Evolutionary conservation across 2,113 vertebrate species (phyloP), one percentile per base, ranked within the genome.

Genomic region (Lophotis ruficrista): DNA sequence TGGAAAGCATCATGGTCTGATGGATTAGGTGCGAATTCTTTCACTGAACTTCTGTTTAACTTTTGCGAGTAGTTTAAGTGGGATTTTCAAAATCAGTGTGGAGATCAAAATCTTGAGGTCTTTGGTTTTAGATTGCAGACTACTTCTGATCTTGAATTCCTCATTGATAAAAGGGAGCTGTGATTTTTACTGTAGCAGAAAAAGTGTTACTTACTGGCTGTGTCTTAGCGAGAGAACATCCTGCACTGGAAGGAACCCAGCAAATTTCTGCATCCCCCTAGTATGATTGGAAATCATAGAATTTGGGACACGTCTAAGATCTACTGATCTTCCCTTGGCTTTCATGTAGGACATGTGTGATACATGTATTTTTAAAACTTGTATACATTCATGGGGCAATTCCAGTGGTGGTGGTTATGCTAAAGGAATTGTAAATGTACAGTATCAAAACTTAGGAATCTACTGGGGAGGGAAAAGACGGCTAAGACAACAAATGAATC

Each of bases 1-100:
- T 79, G 65, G 38, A 78, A 84, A 79, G 25, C 48, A 19, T 60
- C 84, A 33, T 45, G 43, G 14, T 35, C 53, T 84, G 77, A 89
- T 92, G 64, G 71, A 93, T 93, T 93, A 89, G 69, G 60, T 95
- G 57, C n/a, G 89, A 90, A 84, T 93, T 92, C 72, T 92, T 73
- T 93, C 68, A 58, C 72, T 91, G 73, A 81, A n/a, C 35, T 19
- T 73, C 45, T 75, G 30, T 76, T 93, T 87, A 51, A 84, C 45
- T 92, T 76, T 12, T 81, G 38, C 35, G 30, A 84, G 53, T 61
- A 68, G 61, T 65, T 60, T 31, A 75, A 64, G 33, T 60, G 23
- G 64, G 25, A 10, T 45, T 95, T 96, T 87, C 56, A 84, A 53
- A 94, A 93, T 88, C 51, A 62, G 58, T 27, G 56, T 80, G 47